phyloP scores from a whole-genome alignment of 2,113 vertebrate species.

The Accipiter virgatus region DNA sequence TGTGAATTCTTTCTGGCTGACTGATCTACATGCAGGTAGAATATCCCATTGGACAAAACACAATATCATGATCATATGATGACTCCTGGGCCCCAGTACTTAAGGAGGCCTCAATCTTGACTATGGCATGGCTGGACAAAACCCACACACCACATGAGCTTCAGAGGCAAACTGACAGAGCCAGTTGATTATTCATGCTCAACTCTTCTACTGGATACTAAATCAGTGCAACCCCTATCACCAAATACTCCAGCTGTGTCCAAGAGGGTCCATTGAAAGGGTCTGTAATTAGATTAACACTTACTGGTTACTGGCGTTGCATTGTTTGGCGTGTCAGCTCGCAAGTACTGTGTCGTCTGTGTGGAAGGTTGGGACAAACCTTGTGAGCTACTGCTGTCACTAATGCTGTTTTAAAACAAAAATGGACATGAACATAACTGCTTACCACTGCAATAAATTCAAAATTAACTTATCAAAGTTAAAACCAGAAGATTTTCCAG shows the following conservation, averaged over 20 bases:
- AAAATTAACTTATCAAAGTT: neutral
- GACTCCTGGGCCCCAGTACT: neutral
- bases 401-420: constrained; percentile 78
- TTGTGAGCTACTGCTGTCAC: constrained; percentile 96
- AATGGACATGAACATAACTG: neutral
- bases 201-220: neutral
- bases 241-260: neutral
- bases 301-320: constrained; percentile 96
- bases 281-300: constrained; percentile 72
- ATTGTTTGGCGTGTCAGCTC: constrained; percentile 98
- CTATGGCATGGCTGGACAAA: neutral
- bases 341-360: constrained; percentile 97
- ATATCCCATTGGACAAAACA: neutral
- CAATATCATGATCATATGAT: neutral
- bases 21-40: neutral
- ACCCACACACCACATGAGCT: neutral
- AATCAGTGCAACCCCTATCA: neutral
- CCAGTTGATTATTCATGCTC: neutral
- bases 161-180: neutral
- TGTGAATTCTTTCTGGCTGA: neutral
- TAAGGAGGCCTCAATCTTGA: neutral
- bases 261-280: neutral
- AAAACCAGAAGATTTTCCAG: neutral
- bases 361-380: constrained; percentile 97
- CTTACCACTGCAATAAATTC: neutral